Percentiles rank a stretch among this genome's conserved stretches.
These are phyloP conservation scores for Galemys pyrenaicus DNA, from an alignment of 2,113 vertebrate genomes.

Conservation along the genomic window DNA sequence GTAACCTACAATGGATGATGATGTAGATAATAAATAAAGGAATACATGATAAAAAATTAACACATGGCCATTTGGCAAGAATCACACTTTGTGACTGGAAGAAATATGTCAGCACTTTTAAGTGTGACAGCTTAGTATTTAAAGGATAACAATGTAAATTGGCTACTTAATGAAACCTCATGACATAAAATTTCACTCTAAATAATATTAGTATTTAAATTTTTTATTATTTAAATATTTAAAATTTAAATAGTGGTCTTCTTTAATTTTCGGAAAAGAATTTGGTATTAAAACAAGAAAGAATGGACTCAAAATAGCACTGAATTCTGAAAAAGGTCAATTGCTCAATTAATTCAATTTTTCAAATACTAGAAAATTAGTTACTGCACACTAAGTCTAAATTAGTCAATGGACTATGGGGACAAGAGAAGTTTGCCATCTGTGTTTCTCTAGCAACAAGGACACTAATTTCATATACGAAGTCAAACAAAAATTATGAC, in stretches of 20 bases:
- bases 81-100: conserved; percentile 39
- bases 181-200: conserved; percentile 12
- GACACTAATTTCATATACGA: conserved; percentile 38
- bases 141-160: conserved; percentile 49
- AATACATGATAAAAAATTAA: conserved; percentile 68
- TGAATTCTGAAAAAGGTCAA: conserved; percentile 62
- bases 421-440: conserved; percentile 14
- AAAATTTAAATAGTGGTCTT: conserved; percentile 22
- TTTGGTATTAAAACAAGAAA: conserved; percentile 34
- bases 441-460: not conserved
- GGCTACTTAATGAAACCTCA: not conserved
- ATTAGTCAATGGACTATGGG: conserved; percentile 16
- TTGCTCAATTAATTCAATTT: conserved; percentile 44
- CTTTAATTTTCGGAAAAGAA: conserved; percentile 22
- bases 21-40: conserved; percentile 22
- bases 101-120: conserved; percentile 66
- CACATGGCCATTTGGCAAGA: conserved; percentile 52
- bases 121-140: conserved; percentile 46
- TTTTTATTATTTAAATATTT: too few relatives aligned
- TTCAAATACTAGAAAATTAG: conserved; percentile 48
- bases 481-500: conserved; percentile 39
- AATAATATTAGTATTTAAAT: conserved; percentile 28
- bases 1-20: conserved; percentile 36
- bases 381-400: not conserved
- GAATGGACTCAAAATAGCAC: conserved; percentile 36